phyloP scores from a whole-genome alignment of 2,797 vertebrate species.

The Hemitrygon akajei region DNA sequence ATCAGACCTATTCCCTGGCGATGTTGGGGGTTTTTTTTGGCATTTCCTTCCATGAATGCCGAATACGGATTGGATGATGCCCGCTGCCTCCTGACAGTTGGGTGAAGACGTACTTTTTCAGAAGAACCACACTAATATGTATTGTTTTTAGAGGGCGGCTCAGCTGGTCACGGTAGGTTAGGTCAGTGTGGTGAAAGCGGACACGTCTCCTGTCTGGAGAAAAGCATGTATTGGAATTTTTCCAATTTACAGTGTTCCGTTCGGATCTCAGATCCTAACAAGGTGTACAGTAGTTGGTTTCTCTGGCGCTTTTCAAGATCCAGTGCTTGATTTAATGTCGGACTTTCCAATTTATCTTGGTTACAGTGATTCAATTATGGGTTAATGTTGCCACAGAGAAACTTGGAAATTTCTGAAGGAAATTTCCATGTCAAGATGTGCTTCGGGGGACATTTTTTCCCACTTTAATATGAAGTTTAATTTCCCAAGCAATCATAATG shows the following conservation, averaged over 20 bases:
- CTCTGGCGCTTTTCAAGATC: too few species aligned
- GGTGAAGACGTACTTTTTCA: neutral
- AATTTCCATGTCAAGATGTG: neutral
- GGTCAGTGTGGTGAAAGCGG: neutral
- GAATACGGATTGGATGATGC: neutral
- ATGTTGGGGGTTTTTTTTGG: neutral
- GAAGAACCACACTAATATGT: neutral
- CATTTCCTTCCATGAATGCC: conserved; percentile 35
- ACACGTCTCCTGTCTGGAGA: neutral
- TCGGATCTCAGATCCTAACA: neutral
- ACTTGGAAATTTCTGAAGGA: too few species aligned
- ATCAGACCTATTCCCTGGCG: conserved; percentile 29
- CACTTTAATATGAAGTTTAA: neutral
- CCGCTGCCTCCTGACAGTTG: neutral
- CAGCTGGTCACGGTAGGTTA: neutral
- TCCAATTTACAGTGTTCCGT: neutral
- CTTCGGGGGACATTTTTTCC: neutral
- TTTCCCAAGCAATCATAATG: neutral
- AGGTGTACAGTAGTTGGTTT: neutral
- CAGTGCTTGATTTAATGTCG: neutral
- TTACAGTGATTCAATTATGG: neutral
- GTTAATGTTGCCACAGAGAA: neutral
- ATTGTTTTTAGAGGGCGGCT: neutral
- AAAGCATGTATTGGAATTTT: neutral
- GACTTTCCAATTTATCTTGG: neutral